Evolutionary conservation across 2,888 invertebrate genomes (phyloP).

Genomic region (Epinotia nisella): DNA sequence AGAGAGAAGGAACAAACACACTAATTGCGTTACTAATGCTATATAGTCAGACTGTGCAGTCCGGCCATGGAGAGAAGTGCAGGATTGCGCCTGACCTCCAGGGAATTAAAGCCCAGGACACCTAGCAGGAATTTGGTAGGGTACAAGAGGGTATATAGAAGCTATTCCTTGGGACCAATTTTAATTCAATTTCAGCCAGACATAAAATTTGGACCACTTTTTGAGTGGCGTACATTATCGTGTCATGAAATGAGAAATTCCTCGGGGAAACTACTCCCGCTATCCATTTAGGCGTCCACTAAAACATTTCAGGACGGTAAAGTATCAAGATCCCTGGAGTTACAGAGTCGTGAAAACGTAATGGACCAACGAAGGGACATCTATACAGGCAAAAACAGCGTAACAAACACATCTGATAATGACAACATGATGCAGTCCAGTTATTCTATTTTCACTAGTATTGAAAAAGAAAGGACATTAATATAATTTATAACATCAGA

Average conservation of each 20-base stretch:
- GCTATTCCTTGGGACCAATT: not conserved
- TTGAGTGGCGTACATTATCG: not conserved
- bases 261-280: not conserved
- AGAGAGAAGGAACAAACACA: too few species aligned
- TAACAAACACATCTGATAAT: not conserved
- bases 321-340: not conserved
- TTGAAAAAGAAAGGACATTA: too few species aligned
- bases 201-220: not conserved
- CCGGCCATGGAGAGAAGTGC: too few species aligned
- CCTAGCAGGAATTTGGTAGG: too few species aligned
- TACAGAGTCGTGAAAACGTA: not conserved
- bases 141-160: too few species aligned
- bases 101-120: too few species aligned
- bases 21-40: too few species aligned
- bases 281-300: conserved; percentile 3
- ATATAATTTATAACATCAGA: too few species aligned
- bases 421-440: not conserved
- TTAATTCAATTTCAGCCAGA: not conserved
- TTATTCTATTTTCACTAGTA: not conserved
- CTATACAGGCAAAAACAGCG: not conserved
- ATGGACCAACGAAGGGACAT: not conserved
- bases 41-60: too few species aligned
- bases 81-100: too few species aligned
- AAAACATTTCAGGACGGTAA: not conserved
- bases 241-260: not conserved